Conservation (phyloP, 2,113 vertebrate species). For the Seriola aureovittata region DNA sequence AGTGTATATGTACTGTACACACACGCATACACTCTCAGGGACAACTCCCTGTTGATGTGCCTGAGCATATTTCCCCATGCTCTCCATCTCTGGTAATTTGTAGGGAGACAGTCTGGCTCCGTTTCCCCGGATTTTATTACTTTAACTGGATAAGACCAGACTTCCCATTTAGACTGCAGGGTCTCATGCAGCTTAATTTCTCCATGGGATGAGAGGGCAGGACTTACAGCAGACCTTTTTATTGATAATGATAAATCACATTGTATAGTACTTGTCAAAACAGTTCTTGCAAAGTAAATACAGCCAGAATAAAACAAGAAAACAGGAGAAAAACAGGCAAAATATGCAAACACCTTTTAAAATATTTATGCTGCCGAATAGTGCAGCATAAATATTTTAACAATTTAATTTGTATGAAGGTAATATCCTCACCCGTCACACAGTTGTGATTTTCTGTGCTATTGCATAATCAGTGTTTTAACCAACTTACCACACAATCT, state of each 20-base stretch:
- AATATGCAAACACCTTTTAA: background rate
- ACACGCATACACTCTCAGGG: constrained; percentile 2
- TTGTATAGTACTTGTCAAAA: constrained; percentile 3
- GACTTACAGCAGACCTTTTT: constrained; percentile 16
- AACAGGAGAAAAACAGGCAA: background rate
- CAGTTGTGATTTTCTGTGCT: background rate
- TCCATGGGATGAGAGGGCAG: constrained; percentile 43
- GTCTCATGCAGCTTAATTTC: constrained; percentile 63
- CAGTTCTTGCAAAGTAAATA: constrained; percentile 18
- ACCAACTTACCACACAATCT: background rate
- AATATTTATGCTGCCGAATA: constrained; percentile 9
- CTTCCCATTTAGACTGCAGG: constrained; percentile 35
- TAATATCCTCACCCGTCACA: background rate
- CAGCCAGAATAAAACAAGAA: background rate
- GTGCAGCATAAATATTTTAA: background rate
- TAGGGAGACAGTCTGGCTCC: constrained; percentile 63
- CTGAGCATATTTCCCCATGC: constrained; percentile 69
- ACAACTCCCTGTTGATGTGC: constrained; percentile 24
- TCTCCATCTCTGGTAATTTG: constrained; percentile 66
- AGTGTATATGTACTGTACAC: constrained; percentile 1
- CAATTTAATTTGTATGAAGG: background rate
- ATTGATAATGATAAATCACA: constrained; percentile 51
- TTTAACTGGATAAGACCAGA: constrained; percentile 66
- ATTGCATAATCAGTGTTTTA: background rate
- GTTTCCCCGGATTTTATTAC: constrained; percentile 66